Base-by-base conservation (phyloP, 2,888 invertebrate species). In the Drosophila falleni region DNA sequence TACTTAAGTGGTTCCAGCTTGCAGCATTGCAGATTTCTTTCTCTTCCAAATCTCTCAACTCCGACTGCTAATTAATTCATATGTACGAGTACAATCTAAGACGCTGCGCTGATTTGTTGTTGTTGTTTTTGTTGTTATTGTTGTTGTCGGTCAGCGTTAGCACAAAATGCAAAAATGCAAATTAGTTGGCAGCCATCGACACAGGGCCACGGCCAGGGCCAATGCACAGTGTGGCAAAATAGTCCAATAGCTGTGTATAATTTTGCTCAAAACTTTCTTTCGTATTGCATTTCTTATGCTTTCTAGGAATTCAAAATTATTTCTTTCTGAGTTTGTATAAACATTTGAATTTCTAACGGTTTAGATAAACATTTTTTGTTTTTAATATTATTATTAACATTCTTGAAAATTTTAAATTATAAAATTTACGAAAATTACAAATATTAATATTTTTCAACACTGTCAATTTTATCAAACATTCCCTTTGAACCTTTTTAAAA, bases 161-260 rank as follows among this genome's bases (percentile, higher is more conserved):
- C 55, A 53, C 42, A 33, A 80, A 86, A 89, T 83, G 89, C 83
- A 83, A 33, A 80, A 86, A 89, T 83, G 89, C 83, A 83, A 89
- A 83, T 89, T 65, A 71, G 75, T 58, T 59, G 77, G 49, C 54
- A 16, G 50, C 13, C 64, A 55, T 26, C 47, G 66, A 46, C 60
- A 50, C 68, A 56, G 26, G 35, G 51, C 55, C 63, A 63, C 8
- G 31, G 47, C 46, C 44, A 51, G 26, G 42, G 53, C 44, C 56
- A 56, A 62, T 39, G 41, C 23, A 63, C 56, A 49, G 63, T 63
- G 62, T 46, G n/a, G 5, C 29, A 23, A 41, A 10, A 6, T 26
- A 13, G 3, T 3, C 13, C 1, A 9, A 33, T 5, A 15, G 3
- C 4, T 51, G 23, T 5, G 9, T 0, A n/a, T 15, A 0, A 8